Evolutionary conservation across 1,140 invertebrate genomes (phyloP), one percentile per base, ranked within the genome.

Genomic region (Heliconius congener): DNA sequence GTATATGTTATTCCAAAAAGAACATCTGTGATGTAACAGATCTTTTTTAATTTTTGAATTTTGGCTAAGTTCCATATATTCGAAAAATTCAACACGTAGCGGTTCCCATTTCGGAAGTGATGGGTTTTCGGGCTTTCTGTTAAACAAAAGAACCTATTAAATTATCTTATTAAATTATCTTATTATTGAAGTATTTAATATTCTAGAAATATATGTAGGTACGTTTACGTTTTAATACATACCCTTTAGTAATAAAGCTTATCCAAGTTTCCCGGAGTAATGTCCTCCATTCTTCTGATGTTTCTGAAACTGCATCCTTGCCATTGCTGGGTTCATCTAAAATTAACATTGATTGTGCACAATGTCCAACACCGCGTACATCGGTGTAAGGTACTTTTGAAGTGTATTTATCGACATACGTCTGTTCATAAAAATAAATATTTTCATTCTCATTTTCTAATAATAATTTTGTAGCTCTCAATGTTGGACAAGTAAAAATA

Each of bases 381-480:
- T 85, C 55, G 13, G 83, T 87, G 37, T 86, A 66, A 4, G 84
- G 86, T 42, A 92, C 70, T 66, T 80, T n/a, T 19, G 79, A 75
- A 23, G 78, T 81, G 55, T 81, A 76, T 3, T 85, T 79, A 71
- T 90, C 86, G 8, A 81, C 74, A 78, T 85, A 89, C 19, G 81
- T 78, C 80, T 88, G 91, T 66, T 90, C 87, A 78, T 91, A 89
- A 8, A 93, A 83, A 76, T 88, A 92, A 72, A 92, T 82, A 9
- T 84, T 74, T 76, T 87, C 73, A 73, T 87, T 84, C 0, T 86
- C 87, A 60, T 84, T 79, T 73, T 86, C 78, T 4, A 86, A 46
- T 8, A 88, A 87, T 37, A 87, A 46, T 72, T 82, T 84, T 1
- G 86, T 57, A 8, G 86, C 75, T 74, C 85, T 84, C 30, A 91